Base-by-base conservation (phyloP, 2,888 invertebrate genomes). In the Catonia carolina region DNA sequence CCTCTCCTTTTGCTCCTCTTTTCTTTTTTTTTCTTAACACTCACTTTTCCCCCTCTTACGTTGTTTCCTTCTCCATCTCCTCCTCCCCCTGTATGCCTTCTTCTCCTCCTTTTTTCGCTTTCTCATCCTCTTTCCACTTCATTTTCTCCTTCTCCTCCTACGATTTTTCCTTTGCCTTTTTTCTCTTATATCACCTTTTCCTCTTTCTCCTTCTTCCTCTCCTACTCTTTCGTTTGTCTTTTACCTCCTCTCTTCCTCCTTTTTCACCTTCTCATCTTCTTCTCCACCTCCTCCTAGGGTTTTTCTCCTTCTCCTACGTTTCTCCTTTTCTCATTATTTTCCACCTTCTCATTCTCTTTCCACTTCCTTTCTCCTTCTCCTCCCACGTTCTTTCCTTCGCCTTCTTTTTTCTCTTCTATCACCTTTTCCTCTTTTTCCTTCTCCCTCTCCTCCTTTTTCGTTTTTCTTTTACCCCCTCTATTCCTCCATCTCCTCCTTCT, bases 201-300 rank as follows among this genome's bases (percentile, higher is more conserved):
- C 37, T 49, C 27, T 48, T 23, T 35, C 41, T 45, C 49, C n/a
- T 31, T 51, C 47, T 45, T 36, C 31, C 37, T 52, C 39, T 31
- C 7, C 36, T 41, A 35, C 14, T 22, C 36, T 4, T 22, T 2
- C 48, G 6, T 2, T 33, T 14, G 10, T 23, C 12, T 36, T 22
- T 17, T 18, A 15, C 48, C 20, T 37, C 17, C 8, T 15, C 17
- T 6, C 14, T 37, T 37, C 8, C 17, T 3, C 37, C 17, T 6
- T 8, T 37, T 17, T 37, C 37, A 14, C 17, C 4, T 37, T 37
- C 17, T 37, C 8, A 6, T 37, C 37, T 37, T 8, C 4, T 37
- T 37, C 37, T 37, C 37, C 3, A 37, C 8, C 8, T 37, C 37
- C 8, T 37, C 8, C n/a, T n/a, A n/a, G n/a, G n/a, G n/a, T n/a